Evolutionary conservation across 1,140 invertebrate species (phyloP).

Genomic region (Metopolophium dirhodum): DNA sequence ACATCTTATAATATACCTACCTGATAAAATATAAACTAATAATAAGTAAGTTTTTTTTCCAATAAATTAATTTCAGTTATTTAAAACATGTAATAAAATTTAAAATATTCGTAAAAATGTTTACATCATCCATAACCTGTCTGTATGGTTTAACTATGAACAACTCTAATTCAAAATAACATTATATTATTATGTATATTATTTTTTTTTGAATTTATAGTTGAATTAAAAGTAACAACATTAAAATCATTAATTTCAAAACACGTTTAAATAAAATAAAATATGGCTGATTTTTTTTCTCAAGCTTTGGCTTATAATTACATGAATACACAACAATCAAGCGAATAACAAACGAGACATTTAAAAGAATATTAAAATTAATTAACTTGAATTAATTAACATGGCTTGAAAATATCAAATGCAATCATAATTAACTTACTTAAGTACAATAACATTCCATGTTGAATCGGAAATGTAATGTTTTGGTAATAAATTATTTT

Average conservation of each 20-base stretch:
- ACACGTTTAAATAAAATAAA: background rate
- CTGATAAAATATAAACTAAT: background rate
- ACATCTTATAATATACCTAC: background rate
- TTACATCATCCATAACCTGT: background rate
- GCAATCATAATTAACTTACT: constrained; percentile 8
- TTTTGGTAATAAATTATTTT: background rate
- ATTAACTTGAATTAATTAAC: constrained; percentile 3
- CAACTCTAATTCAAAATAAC: background rate
- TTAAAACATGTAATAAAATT: background rate
- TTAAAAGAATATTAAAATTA: background rate
- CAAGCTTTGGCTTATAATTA: background rate
- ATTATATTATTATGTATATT: background rate
- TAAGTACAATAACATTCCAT: background rate
- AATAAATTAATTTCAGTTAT: background rate
- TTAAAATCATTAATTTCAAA: background rate
- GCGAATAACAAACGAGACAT: background rate
- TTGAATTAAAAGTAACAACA: background rate
- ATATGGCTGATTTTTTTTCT: background rate
- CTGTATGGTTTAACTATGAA: background rate
- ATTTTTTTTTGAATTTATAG: background rate
- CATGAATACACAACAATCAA: background rate
- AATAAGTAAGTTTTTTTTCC: background rate
- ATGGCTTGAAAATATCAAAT: background rate
- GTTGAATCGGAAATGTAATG: background rate
- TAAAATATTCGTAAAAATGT: background rate